Evolutionary conservation across 2,113 vertebrate species (phyloP).

Genomic region (Poicephalus meyeri): DNA sequence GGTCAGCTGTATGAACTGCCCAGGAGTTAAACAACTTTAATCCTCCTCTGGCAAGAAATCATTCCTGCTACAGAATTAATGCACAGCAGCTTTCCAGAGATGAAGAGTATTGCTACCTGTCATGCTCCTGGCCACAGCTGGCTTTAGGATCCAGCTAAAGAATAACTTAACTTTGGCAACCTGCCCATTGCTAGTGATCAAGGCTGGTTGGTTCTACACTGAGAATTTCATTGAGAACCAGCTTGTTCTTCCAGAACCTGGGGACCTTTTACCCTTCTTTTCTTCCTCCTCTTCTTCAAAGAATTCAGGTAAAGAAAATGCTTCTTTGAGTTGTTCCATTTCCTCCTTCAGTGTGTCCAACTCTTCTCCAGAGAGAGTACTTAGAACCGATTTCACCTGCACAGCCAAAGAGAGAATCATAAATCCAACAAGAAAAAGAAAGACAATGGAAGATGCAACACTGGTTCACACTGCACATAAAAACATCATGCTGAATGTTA

Average conservation of each 20-base stretch:
- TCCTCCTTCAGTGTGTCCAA: conserved; percentile 78
- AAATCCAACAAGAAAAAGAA: neutral
- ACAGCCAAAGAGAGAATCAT: conserved; percentile 15
- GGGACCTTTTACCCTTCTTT: conserved; percentile 75
- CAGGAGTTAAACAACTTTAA: neutral
- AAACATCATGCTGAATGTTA: neutral
- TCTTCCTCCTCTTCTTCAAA: conserved; percentile 93
- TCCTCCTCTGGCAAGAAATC: neutral
- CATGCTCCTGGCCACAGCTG: neutral
- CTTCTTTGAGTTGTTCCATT: conserved; percentile 84
- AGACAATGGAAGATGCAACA: neutral
- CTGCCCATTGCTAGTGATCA: neutral
- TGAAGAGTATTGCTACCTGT: neutral
- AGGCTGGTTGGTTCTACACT: neutral
- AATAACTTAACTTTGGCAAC: neutral
- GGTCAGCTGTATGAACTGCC: neutral
- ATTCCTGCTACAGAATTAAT: neutral
- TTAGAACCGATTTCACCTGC: conserved; percentile 88
- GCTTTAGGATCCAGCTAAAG: neutral
- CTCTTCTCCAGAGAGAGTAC: conserved; percentile 85
- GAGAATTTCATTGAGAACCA: neutral
- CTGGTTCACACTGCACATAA: neutral
- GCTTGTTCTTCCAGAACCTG: neutral
- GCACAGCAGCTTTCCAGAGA: neutral
- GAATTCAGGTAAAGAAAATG: conserved; percentile 91